phyloP scores from a whole-genome alignment of 2,797 vertebrate genomes.

The Steatocranus sp. region DNA sequence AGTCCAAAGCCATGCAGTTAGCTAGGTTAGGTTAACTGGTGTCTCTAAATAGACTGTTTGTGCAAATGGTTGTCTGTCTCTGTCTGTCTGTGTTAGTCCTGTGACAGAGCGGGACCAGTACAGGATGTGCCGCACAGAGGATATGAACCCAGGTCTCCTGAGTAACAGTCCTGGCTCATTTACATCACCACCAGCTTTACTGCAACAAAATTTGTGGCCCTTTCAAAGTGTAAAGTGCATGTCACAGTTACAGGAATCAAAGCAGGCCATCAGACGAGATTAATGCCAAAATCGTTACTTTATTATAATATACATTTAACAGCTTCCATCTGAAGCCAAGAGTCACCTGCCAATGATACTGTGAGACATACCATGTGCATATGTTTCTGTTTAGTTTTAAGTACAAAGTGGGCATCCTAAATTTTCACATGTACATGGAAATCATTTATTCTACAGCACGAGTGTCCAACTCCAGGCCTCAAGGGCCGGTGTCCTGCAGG shows the following conservation, averaged over 20 bases:
- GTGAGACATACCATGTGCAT: not conserved
- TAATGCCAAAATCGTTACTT: not conserved
- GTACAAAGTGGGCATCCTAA: not conserved
- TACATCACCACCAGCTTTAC: not conserved
- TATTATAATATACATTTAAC: not conserved
- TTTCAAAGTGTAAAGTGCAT: not conserved
- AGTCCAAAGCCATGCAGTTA: not conserved
- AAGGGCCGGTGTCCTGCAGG: not conserved
- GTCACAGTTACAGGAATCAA: not conserved
- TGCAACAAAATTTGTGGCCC: not conserved
- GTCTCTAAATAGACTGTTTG: not conserved
- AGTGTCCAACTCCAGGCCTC: not conserved
- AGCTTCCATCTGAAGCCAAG: not conserved
- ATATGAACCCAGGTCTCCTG: not conserved
- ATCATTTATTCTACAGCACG: not conserved
- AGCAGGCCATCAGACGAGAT: rapidly evolving
- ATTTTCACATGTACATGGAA: not conserved
- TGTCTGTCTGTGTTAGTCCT: not conserved
- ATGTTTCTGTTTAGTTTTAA: not conserved
- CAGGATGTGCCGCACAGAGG: not conserved
- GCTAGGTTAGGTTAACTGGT: not conserved
- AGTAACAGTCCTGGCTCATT: not conserved
- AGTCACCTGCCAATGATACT: not conserved
- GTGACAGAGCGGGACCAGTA: not conserved
- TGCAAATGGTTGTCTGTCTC: not conserved